Evolutionary conservation across 2,888 invertebrate genomes (phyloP).

Genomic region (Cyclophora punctaria): DNA sequence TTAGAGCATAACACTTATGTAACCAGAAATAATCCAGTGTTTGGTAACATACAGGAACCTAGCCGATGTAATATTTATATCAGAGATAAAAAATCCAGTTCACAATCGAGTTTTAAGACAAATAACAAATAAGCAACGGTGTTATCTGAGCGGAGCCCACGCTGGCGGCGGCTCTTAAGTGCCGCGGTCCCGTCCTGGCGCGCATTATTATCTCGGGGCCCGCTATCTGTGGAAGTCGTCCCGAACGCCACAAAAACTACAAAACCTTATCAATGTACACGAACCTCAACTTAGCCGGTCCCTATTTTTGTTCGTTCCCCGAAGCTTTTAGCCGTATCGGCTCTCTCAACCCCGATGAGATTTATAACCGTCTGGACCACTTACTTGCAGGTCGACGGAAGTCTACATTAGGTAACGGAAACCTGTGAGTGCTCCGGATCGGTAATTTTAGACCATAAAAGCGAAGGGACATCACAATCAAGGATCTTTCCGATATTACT

Average conservation of each 20-base stretch:
- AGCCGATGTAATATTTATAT: slow-evolving; percentile 4
- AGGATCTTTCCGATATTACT: slow-evolving; percentile 39
- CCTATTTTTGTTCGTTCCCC: slow-evolving; percentile 58
- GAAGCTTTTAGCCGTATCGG: slow-evolving; percentile 69
- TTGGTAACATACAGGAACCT: slow-evolving; percentile 16
- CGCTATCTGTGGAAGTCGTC: slow-evolving; percentile 58
- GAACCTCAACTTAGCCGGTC: slow-evolving; percentile 66
- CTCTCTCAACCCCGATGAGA: slow-evolving; percentile 46
- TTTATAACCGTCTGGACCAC: slow-evolving; percentile 63
- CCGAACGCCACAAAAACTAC: slow-evolving; percentile 63
- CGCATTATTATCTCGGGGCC: slow-evolving; percentile 58
- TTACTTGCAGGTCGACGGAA: slow-evolving; percentile 56
- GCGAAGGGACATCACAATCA: slow-evolving; percentile 37
- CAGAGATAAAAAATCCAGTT: slow-evolving; percentile 25
- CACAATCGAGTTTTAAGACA: slow-evolving; percentile 45
- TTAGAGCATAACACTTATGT: slow-evolving; percentile 48
- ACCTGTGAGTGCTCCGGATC: slow-evolving; percentile 46
- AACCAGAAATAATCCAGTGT: slow-evolving; percentile 45
- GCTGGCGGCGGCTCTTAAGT: slow-evolving; percentile 49
- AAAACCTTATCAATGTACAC: slow-evolving; percentile 67
- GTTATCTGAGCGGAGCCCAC: slow-evolving; percentile 57
- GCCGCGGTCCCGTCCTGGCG: slow-evolving; percentile 49
- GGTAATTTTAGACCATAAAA: slow-evolving; percentile 53
- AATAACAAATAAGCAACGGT: slow-evolving; percentile 39
- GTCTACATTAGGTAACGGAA: slow-evolving; percentile 61